Base-by-base conservation (phyloP, 2,797 vertebrate species). In the Cynodonichthys magdalenae region DNA sequence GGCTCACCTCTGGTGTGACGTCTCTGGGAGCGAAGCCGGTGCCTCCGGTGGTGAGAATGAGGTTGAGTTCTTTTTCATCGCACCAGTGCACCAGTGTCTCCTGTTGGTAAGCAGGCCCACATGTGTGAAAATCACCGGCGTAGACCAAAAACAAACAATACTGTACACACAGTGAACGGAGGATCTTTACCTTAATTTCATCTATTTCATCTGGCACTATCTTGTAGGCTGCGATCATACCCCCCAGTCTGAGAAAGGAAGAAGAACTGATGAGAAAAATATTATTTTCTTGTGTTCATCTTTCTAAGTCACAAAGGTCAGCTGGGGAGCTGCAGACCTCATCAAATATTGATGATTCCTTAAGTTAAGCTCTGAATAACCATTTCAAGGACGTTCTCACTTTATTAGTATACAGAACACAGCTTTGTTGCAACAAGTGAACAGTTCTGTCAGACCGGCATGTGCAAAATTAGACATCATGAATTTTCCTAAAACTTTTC, bases 81-180 rank as follows among this genome's bases (percentile, higher is more conserved):
- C 97, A 99, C 97, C 97, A 99, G 84, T 99, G 97, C 92, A 98
- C 95, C 81, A 99, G 93, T 4, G 97, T 98, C 87, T 99, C 97
- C 97, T 99, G 89, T 83, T 56, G 34, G 44, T 29, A 17, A 53
- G 52, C 18, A 66, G 47, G 63, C 52, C 59, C 50, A 57, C 49
- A 59, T 24, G 31, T 1, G 29, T 49, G 0, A 19, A 55, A 53
- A 41, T 39, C 24, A 20, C 27, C 8, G 11, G 19, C 11, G 39
- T 10, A 55, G 41, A 48, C 52, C 20, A 31, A 69, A 24, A 42
- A 53, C 1, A 36, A 34, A 15, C 3, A 45, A 0, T 44, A 5
- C 46, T 42, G 36, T 4, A 11, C 36, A 58, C 36, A 14, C 1
- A 57, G 53, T 34, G 53, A 34, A 64, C 3, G 45, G 15, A 44